Conservation (phyloP, 2,888 invertebrate species). For the Cyrtodaria siliqua region DNA sequence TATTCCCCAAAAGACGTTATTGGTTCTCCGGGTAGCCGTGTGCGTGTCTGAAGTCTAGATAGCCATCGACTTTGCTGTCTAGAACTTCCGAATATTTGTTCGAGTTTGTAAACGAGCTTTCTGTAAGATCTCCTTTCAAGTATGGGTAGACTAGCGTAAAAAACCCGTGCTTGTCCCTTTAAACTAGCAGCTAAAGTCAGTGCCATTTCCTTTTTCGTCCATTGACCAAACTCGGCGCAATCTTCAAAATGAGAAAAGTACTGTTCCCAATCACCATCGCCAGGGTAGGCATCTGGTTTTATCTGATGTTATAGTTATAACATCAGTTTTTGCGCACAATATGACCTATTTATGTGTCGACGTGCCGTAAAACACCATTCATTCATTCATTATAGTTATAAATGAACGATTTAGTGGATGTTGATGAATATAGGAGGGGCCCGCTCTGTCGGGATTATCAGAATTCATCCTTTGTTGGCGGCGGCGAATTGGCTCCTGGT, state of each 20-base stretch:
- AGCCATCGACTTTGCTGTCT: slow-evolving; percentile 22
- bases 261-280: slow-evolving; percentile 37
- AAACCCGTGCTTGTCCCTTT: slow-evolving; percentile 24
- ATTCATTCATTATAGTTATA: no score
- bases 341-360: no score
- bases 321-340: no score
- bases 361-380: no score
- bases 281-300: no score
- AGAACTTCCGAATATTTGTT: slow-evolving; percentile 38
- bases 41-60: slow-evolving; percentile 30
- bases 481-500: no score
- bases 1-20: slow-evolving; percentile 29
- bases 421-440: no score
- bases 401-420: no score
- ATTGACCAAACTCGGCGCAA: slow-evolving; percentile 36
- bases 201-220: slow-evolving; percentile 32
- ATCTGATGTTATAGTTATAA: no score
- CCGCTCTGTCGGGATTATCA: no score
- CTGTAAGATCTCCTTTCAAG: slow-evolving; percentile 18
- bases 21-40: slow-evolving; percentile 3
- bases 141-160: slow-evolving; percentile 15
- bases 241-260: slow-evolving; percentile 44
- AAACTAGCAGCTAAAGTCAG: slow-evolving; percentile 23
- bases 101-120: slow-evolving; percentile 6
- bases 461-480: no score